phyloP scores from a whole-genome alignment of 2,888 invertebrate species.

The Brachyptera putata region DNA sequence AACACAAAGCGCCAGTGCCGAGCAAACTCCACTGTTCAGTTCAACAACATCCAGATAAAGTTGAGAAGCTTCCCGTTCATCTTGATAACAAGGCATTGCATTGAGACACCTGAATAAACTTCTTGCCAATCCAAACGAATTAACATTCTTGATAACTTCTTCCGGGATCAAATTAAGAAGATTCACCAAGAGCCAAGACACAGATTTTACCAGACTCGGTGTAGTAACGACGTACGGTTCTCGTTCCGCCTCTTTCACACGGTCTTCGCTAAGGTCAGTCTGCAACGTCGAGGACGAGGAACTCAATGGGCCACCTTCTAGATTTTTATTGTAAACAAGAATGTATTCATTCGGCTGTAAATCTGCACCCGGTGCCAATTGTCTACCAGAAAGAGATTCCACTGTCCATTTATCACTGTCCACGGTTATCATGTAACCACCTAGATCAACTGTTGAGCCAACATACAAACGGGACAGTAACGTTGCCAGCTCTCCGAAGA shows the following conservation, averaged over 20 bases:
- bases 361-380: constrained; percentile 8
- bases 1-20: constrained; percentile 46
- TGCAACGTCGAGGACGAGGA: background rate
- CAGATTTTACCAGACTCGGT: constrained; percentile 47
- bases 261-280: constrained; percentile 1
- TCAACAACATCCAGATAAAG: constrained; percentile 49
- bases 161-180: constrained; percentile 45
- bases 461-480: constrained; percentile 24
- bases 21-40: constrained; percentile 50
- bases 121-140: constrained; percentile 48
- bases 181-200: constrained; percentile 47
- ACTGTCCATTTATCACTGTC: constrained; percentile 12
- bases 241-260: constrained; percentile 37
- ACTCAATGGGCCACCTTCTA: background rate
- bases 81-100: constrained; percentile 42
- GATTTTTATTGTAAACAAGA: constrained; percentile 19
- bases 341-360: constrained; percentile 10
- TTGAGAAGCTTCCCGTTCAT: constrained; percentile 43
- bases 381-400: constrained; percentile 15
- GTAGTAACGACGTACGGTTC: constrained; percentile 43
- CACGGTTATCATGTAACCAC: constrained; percentile 3
- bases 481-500: constrained; percentile 22
- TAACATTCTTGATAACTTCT: constrained; percentile 44
- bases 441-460: constrained; percentile 16
- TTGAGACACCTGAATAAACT: constrained; percentile 48